phyloP scores from a whole-genome alignment of 2,797 vertebrate species.

The Dendrocincla tyrannina region DNA sequence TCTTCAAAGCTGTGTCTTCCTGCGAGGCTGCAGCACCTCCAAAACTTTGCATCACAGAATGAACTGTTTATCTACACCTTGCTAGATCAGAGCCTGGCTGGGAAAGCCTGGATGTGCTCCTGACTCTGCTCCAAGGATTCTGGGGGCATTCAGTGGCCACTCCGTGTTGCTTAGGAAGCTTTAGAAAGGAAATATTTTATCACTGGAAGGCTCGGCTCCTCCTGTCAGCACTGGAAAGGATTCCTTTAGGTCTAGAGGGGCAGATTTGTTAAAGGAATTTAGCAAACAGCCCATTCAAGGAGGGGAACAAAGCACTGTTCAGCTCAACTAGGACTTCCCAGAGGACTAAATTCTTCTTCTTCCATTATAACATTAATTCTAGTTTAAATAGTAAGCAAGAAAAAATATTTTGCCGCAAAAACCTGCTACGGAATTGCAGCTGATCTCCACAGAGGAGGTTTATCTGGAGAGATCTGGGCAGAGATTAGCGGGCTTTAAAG shows the following conservation, averaged over 20 bases:
- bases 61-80: not conserved
- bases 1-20: not conserved
- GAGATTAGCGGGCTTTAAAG: not conserved
- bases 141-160: not conserved
- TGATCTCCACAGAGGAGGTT: not conserved
- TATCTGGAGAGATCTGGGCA: not conserved
- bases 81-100: not conserved
- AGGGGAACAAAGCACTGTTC: not conserved
- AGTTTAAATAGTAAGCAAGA: not conserved
- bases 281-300: not conserved
- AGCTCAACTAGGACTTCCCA: not conserved
- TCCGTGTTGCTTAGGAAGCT: not conserved
- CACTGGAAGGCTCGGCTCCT: not conserved
- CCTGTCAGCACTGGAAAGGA: not conserved
- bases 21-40: not conserved
- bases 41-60: not conserved
- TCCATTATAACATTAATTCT: not conserved
- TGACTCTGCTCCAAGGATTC: not conserved
- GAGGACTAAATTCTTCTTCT: not conserved
- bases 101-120: not conserved
- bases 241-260: not conserved
- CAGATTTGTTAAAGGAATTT: not conserved
- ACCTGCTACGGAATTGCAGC: not conserved
- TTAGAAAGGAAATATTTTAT: not conserved
- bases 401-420: not conserved